Conservation (phyloP, 2,113 vertebrate genomes). For the Tiliqua scincoides region DNA sequence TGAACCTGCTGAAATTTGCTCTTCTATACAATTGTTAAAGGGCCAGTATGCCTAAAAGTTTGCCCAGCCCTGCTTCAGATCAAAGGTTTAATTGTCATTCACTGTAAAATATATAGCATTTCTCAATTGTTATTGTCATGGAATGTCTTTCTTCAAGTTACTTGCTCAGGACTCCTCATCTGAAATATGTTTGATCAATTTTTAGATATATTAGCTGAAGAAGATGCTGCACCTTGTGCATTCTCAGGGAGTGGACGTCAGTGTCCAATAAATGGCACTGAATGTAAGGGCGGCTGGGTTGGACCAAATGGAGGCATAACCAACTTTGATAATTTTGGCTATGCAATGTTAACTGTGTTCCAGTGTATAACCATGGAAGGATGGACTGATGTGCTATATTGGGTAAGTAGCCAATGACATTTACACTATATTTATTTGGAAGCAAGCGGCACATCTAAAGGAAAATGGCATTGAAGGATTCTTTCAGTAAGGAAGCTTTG, state of each 20-base stretch:
- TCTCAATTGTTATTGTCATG: not conserved
- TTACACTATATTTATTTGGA: not conserved
- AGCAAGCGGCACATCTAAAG: not conserved
- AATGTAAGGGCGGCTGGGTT: slow-evolving; percentile 94
- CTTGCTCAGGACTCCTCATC: not conserved
- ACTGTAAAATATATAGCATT: fast-evolving
- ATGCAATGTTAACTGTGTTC: slow-evolving; percentile 98
- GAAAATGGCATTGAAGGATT: not conserved
- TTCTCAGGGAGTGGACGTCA: slow-evolving; percentile 96
- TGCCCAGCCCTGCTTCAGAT: no score
- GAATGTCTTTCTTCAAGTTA: not conserved
- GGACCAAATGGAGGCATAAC: slow-evolving; percentile 98
- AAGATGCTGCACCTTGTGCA: slow-evolving; percentile 95
- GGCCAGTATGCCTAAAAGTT: no score
- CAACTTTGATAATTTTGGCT: slow-evolving; percentile 99
- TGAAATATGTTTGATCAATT: slow-evolving; percentile 23
- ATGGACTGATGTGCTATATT: slow-evolving; percentile 98
- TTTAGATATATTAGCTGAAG: slow-evolving; percentile 87
- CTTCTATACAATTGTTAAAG: no score
- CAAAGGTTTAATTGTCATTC: not conserved
- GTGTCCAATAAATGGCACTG: slow-evolving; percentile 90
- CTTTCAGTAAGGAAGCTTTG: not conserved
- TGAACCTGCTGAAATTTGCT: no score
- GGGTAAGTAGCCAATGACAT: slow-evolving; percentile 80
- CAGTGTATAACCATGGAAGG: slow-evolving; percentile 99